Evolutionary conservation across 1,140 invertebrate species (phyloP), one percentile per base, ranked within the genome.

Genomic region (Campodea augens): DNA sequence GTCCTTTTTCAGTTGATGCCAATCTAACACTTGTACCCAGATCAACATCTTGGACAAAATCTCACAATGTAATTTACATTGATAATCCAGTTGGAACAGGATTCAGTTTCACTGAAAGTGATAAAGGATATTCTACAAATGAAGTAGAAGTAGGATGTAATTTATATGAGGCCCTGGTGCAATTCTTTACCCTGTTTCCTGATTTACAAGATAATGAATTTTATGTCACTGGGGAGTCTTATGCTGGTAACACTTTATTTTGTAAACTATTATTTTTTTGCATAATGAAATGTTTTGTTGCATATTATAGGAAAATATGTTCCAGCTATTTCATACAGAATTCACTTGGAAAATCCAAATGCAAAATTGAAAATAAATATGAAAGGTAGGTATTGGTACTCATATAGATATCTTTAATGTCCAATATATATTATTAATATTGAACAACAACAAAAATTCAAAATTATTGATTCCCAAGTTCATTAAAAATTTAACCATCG

Each of bases 251-350:
- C 21, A 38, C 5, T 5, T 58, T 10, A 39, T 19, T 13, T 19
- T 19, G 13, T 19, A 13, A 15, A 40, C 38, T 12, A 40, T 15
- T 40, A 37, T 42, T 22, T 12, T 42, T 42, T 21, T 42, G 21
- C 22, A 4, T 10, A 38, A 22, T 5, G 15, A n/a, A 32, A 7
- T 10, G 15, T 32, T 32, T 32, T 32, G 7, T 32, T 15, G 27
- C 20, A 10, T 1, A 32, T 27, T 41, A 10, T 38, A 57, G 56
- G 66, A 7, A 70, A 70, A 50, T 87, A 87, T 66, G 74, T 86
- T 0, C 83, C 84, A n/a, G 75, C 80, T 0, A 57, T 85, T 13
- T 73, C 73, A 0, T 73, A 81, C 55, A 74, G 76, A 18, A 86
- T 89, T 39, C 75, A 86, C 55, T 66, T 68, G 49, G 69, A 75